These are phyloP conservation scores for Microchrysa polita DNA, from an alignment of 2,888 invertebrate species.

Conservation along the genomic window DNA sequence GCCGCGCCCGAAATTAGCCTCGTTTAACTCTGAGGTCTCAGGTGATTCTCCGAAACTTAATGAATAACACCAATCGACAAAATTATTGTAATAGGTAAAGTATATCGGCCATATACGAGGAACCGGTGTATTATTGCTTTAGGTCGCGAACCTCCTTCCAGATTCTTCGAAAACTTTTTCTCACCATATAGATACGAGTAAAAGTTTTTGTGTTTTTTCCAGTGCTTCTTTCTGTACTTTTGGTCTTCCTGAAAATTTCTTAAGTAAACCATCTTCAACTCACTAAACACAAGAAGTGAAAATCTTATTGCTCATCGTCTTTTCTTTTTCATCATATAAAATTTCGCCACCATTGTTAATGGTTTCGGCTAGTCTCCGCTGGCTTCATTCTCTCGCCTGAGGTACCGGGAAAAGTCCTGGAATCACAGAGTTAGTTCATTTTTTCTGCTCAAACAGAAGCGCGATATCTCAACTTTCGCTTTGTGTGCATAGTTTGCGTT, in stretches of 20 bases:
- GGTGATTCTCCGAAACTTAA: no score
- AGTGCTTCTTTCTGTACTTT: neutral
- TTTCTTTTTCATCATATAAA: neutral
- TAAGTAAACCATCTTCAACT: slow-evolving; percentile 28
- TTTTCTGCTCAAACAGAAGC: no score
- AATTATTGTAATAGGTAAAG: no score
- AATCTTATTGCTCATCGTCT: neutral
- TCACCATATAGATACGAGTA: neutral
- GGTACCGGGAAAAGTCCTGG: neutral
- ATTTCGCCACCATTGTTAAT: neutral
- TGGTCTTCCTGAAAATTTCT: slow-evolving; percentile 25
- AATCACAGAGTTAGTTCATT: no score
- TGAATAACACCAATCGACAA: no score
- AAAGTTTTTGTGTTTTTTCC: no score
- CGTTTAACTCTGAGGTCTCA: no score
- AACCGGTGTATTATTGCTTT: no score
- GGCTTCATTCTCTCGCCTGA: neutral
- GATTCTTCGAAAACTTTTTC: neutral
- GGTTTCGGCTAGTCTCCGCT: no score
- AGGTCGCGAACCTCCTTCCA: no score
- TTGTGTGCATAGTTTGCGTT: slow-evolving; percentile 7
- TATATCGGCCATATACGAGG: no score
- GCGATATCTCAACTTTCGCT: neutral
- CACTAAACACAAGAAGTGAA: neutral
- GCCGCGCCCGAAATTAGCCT: no score